Evolutionary conservation across 2,888 invertebrate species (phyloP), one percentile per base, ranked within the genome.

Genomic region (Neuroscelio doddi): DNA sequence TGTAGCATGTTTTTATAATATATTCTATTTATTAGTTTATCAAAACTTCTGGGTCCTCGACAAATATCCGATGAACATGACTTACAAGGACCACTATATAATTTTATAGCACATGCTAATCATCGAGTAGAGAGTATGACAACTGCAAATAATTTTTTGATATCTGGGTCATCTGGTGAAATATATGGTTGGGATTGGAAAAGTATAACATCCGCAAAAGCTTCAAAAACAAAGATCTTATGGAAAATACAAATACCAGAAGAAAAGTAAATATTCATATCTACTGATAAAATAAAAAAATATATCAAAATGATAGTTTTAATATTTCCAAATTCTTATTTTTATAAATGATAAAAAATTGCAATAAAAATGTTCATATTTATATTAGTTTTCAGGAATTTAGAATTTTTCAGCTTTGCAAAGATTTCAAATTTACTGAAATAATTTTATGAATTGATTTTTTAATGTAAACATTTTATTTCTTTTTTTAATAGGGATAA

Each of bases 171-270:
- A 1, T 88, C 90, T 39, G 93, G 93, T 27, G 89, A 91, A 78
- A 92, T 96, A 44, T 87, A 87, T 63, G 95, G 92, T 1, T 93
- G 91, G 89, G 89, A 90, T 47, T 93, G 93, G 91, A 92, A 92
- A 81, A 86, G 87, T 29, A 86, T 92, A 4, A 87, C 89, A 45
- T 87, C 89, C 0, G 87, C 86, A 70, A 90, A 89, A 74, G 82
- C 89, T 12, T 83, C 86, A n/a, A 89, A 90, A 52, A 74, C 79
- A 68, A 78, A 84, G 82, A 87, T 88, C 61, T 81, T 88, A 1
- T 94, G 93, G 93, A 87, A 86, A 14, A 88, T 94, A 10, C 89
- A 88, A 62, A 87, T 94, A 68, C 90, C 92, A 0, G 85, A 89
- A 27, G 85, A 84, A 61, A 85, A 81, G 86, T 85, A 74, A 73